Evolutionary conservation across 1,140 invertebrate genomes (phyloP).

Genomic region (Planococcus citri): DNA sequence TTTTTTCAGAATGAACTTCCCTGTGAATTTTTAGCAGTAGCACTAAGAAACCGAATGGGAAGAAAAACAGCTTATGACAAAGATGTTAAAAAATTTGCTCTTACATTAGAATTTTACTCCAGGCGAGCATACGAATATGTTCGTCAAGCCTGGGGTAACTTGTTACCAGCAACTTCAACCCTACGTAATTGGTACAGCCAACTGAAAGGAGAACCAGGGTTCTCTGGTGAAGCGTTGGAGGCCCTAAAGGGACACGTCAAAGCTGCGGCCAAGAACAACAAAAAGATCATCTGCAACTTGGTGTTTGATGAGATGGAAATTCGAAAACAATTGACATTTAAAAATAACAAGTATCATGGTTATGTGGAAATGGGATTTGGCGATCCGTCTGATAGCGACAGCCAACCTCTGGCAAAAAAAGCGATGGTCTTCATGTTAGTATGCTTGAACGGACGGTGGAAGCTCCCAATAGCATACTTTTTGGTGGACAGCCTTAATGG

Average conservation of each 20-base stretch:
- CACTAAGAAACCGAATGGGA: too few relatives aligned
- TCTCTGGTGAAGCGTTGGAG: conserved; percentile 13
- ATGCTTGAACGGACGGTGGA: conserved; percentile 14
- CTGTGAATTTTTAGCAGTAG: too few relatives aligned
- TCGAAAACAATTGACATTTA: neutral
- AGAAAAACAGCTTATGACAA: neutral
- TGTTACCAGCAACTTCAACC: conserved; percentile 1
- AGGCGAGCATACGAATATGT: conserved; percentile 7
- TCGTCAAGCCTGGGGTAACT: neutral
- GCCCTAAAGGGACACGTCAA: neutral
- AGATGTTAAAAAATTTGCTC: neutral
- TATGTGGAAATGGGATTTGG: conserved; percentile 6
- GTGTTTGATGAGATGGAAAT: conserved; percentile 9
- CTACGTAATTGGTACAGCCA: conserved; percentile 3
- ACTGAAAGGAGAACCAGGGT: conserved; percentile 19
- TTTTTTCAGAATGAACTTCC: too few relatives aligned
- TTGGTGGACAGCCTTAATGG: conserved; percentile 13
- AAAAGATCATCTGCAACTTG: neutral
- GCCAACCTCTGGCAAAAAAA: neutral
- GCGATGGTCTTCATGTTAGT: conserved; percentile 13
- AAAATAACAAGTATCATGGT: neutral
- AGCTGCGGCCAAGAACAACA: too few relatives aligned
- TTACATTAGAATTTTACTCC: conserved; percentile 20
- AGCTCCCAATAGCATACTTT: conserved; percentile 18
- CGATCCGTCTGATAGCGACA: neutral